Evolutionary conservation across 1,140 invertebrate genomes (phyloP).

Genomic region (Lepidurus packardi): DNA sequence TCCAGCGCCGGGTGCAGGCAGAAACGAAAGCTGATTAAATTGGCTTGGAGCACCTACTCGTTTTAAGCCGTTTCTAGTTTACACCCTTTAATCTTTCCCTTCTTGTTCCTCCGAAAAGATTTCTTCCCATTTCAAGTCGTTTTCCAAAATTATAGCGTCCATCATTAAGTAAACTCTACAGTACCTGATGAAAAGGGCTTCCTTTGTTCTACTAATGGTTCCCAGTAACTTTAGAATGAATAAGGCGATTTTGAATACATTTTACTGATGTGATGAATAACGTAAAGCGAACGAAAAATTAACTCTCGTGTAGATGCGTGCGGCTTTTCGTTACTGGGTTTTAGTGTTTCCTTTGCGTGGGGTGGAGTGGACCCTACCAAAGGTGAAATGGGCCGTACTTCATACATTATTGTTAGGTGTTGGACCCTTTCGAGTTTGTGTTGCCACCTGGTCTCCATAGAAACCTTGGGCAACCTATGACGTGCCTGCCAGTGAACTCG

Average conservation of each 20-base stretch:
- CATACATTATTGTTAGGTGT: slow-evolving; percentile 12
- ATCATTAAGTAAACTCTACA: neutral
- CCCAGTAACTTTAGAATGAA: too few species aligned
- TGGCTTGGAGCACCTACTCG: neutral
- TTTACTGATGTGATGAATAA: neutral
- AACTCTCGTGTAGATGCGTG: neutral
- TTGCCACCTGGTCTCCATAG: slow-evolving; percentile 16
- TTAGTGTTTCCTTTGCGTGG: neutral
- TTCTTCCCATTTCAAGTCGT: neutral
- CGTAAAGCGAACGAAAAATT: neutral
- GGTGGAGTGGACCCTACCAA: neutral
- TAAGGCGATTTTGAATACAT: too few species aligned
- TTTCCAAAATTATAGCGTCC: neutral
- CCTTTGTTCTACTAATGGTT: too few species aligned
- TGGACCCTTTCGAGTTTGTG: neutral
- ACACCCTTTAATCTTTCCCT: neutral
- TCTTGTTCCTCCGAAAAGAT: neutral
- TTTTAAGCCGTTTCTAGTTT: slow-evolving; percentile 17
- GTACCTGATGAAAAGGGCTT: too few species aligned
- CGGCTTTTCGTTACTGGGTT: neutral
- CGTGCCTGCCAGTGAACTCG: neutral
- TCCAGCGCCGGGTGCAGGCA: slow-evolving; percentile 30
- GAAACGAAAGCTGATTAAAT: neutral
- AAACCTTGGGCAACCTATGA: neutral
- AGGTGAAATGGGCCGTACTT: slow-evolving; percentile 9